A percentile compares a stretch with the other conserved stretches of the same genome.
Evolutionary conservation across 1,140 invertebrate genomes (phyloP).

Genomic region (Diachasmimorpha longicaudata): DNA sequence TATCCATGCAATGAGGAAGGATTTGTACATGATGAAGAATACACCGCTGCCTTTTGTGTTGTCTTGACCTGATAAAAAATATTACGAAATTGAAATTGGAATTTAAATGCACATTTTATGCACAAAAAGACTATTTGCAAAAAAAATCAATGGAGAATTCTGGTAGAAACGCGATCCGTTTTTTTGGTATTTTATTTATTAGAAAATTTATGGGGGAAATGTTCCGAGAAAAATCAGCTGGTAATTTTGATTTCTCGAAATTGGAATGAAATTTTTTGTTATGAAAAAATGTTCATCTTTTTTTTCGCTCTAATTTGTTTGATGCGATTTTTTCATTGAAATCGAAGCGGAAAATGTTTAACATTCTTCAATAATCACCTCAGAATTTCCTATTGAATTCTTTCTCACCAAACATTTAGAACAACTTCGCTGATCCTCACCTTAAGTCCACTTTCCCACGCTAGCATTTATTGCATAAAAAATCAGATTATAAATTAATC

Average conservation of each 20-base stretch:
- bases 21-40: constrained; percentile 74
- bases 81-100: neutral
- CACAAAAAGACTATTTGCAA: too few species aligned
- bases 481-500: constrained; percentile 15
- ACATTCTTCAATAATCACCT: too few species aligned
- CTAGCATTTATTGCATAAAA: constrained; percentile 9
- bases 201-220: neutral
- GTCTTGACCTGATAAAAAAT: constrained; percentile 49
- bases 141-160: too few species aligned
- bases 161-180: neutral
- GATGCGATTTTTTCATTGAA: too few species aligned
- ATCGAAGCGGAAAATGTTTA: too few species aligned
- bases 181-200: neutral
- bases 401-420: neutral
- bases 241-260: too few species aligned
- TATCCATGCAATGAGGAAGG: constrained; percentile 82
- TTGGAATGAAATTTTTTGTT: too few species aligned
- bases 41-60: constrained; percentile 65
- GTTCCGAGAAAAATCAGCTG: neutral
- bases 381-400: too few species aligned
- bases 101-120: neutral
- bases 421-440: neutral
- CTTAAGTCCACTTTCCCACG: neutral
- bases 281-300: too few species aligned
- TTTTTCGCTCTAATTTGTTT: too few species aligned